A percentile compares a stretch with the other conserved stretches of the same genome.
phyloP scores from a whole-genome alignment of 2,888 invertebrate genomes.

The Heliconius ismenius region DNA sequence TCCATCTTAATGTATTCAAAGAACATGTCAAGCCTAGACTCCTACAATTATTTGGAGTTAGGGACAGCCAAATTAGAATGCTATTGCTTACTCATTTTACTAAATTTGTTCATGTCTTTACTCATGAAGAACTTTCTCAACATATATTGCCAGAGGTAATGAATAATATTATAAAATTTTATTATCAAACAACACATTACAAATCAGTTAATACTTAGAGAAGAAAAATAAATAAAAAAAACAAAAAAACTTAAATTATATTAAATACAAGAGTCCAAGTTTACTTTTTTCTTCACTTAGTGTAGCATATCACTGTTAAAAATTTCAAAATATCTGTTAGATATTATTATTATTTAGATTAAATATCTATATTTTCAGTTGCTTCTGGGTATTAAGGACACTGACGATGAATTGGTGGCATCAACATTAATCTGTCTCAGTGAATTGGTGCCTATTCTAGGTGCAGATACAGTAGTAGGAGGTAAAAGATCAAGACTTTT shows the following conservation, averaged over 20 bases:
- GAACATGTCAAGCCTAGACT: conserved; percentile 89
- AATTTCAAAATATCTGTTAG: no score
- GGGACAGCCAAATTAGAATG: conserved; percentile 89
- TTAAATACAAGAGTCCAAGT: no score
- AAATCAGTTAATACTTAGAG: no score
- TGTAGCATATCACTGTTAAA: no score
- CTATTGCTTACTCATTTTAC: conserved; percentile 90
- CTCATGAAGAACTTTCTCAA: conserved; percentile 87
- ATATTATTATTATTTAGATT: no score
- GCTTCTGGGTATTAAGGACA: conserved; percentile 92
- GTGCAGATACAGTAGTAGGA: conserved; percentile 92
- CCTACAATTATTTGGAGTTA: conserved; percentile 90
- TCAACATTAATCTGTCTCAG: conserved; percentile 91
- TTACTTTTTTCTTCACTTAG: no score
- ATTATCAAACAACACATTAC: no score
- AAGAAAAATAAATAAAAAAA: no score
- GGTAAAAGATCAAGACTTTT: conserved; percentile 91
- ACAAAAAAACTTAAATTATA: no score
- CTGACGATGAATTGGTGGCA: conserved; percentile 90
- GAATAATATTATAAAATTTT: no score
- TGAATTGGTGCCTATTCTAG: conserved; percentile 91
- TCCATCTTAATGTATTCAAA: conserved; percentile 86
- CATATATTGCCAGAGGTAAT: conserved; percentile 91
- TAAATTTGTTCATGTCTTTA: conserved; percentile 88
- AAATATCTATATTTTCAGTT: conserved; percentile 77